Percentiles rank a stretch among this genome's conserved stretches.
phyloP scores from a whole-genome alignment of 30 jellyfish, hydroid and myxozoan genomes.

The Aurelia coerulea region DNA sequence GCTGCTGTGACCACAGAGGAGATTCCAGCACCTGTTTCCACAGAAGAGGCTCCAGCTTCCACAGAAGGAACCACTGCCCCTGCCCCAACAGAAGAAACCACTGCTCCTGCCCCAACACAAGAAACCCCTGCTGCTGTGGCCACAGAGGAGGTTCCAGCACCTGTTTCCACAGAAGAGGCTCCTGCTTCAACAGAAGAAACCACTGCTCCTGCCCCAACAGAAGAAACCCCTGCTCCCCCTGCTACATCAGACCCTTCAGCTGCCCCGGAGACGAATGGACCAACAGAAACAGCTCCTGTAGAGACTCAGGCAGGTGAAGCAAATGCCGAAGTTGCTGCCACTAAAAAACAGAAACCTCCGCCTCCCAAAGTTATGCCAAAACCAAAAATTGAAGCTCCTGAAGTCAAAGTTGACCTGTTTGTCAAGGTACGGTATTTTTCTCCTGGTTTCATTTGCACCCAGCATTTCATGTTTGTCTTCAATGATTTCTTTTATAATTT shows the following conservation, averaged over 20 bases:
- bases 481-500: too few species aligned
- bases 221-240: background rate
- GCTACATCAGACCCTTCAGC: conserved; percentile 7
- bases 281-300: background rate
- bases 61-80: background rate
- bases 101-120: background rate
- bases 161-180: background rate
- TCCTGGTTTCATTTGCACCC: background rate
- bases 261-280: background rate
- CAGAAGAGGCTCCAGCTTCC: conserved; percentile 5
- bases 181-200: background rate
- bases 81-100: background rate
- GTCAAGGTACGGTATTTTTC: conserved; percentile 46
- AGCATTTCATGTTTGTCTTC: background rate
- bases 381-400: conserved; percentile 70
- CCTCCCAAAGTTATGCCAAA: conserved; percentile 66
- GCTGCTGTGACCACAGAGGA: background rate
- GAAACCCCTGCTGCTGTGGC: background rate
- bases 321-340: background rate
- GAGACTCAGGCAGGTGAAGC: background rate
- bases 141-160: background rate
- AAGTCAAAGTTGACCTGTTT: conserved; percentile 52
- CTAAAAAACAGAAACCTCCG: conserved; percentile 1
- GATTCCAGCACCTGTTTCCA: background rate
- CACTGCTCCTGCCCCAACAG: background rate